Evolutionary conservation across 2,113 vertebrate species (phyloP).

Genomic region (Gnathonemus longibarbis): DNA sequence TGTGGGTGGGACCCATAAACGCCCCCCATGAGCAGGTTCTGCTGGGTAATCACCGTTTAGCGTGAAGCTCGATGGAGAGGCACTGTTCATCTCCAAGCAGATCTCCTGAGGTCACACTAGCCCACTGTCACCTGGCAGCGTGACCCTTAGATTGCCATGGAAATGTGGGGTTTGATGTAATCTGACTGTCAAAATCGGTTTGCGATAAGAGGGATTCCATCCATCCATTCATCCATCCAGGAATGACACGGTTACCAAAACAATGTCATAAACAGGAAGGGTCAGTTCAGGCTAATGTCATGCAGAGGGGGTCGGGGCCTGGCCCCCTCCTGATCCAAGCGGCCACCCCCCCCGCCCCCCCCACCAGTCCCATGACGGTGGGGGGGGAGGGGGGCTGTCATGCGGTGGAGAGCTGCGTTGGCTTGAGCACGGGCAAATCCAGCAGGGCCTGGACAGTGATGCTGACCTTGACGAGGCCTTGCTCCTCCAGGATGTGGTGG

Average conservation of each 20-base stretch:
- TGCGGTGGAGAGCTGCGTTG: slow-evolving; percentile 74
- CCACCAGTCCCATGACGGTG: background rate
- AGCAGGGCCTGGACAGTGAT: slow-evolving; percentile 89
- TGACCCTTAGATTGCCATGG: background rate
- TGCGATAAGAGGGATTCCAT: background rate
- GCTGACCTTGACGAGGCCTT: slow-evolving; percentile 92
- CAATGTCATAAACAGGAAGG: background rate
- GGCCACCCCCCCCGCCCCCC: background rate
- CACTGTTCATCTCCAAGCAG: background rate
- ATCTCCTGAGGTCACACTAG: background rate
- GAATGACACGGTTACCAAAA: background rate
- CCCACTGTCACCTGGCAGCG: background rate
- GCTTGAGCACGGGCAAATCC: slow-evolving; percentile 72
- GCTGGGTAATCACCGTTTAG: background rate
- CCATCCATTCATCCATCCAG: background rate
- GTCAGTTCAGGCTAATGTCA: background rate
- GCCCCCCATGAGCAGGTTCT: background rate
- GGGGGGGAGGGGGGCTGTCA: slow-evolving; percentile 39
- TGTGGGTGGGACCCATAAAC: background rate
- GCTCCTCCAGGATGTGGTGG: slow-evolving; percentile 92
- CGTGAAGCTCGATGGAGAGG: background rate
- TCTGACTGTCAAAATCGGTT: background rate
- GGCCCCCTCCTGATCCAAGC: background rate
- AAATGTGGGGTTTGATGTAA: background rate
- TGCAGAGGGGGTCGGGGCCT: background rate